These are phyloP conservation scores for Hemistola chrysoprasaria DNA, from an alignment of 2,888 invertebrate species.

Conservation along the genomic window DNA sequence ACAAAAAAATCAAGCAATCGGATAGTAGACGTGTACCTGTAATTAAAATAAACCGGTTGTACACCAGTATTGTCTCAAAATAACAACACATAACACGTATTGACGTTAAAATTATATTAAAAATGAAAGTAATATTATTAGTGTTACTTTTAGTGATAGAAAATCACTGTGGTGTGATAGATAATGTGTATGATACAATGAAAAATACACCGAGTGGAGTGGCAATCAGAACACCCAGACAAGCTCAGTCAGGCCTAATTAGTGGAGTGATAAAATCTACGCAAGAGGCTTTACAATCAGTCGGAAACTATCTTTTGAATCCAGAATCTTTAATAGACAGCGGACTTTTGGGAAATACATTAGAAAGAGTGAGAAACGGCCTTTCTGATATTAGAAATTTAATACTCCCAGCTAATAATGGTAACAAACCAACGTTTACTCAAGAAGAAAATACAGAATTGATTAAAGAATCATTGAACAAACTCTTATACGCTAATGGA, in stretches of 20 bases:
- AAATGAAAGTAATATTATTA: conserved; percentile 21
- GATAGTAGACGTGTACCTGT: conserved; percentile 7
- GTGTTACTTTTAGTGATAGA: conserved; percentile 21
- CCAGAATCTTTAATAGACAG: conserved; percentile 25
- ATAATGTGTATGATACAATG: conserved; percentile 26
- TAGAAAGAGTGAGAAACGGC: conserved; percentile 21
- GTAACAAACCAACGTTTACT: conserved; percentile 2
- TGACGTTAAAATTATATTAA: neutral
- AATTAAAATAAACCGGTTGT: conserved; percentile 6
- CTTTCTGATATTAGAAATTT: conserved; percentile 23
- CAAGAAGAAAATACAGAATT: conserved; percentile 8
- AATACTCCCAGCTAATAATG: conserved; percentile 9
- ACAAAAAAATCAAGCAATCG: conserved; percentile 12
- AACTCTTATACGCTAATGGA: conserved; percentile 30
- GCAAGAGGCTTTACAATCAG: conserved; percentile 28
- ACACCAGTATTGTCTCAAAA: no score
- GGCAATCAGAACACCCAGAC: conserved; percentile 24
- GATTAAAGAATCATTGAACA: conserved; percentile 25
- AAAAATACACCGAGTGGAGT: conserved; percentile 33
- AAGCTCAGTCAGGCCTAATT: conserved; percentile 15
- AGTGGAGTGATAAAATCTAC: conserved; percentile 31
- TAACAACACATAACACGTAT: no score
- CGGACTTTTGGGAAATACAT: conserved; percentile 30
- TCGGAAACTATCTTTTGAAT: conserved; percentile 23
- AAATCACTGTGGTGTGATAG: conserved; percentile 31